Evolutionary conservation across 2,113 vertebrate genomes (phyloP), one percentile per base, ranked within the genome.

Genomic region (Lophochroa leadbeateri): DNA sequence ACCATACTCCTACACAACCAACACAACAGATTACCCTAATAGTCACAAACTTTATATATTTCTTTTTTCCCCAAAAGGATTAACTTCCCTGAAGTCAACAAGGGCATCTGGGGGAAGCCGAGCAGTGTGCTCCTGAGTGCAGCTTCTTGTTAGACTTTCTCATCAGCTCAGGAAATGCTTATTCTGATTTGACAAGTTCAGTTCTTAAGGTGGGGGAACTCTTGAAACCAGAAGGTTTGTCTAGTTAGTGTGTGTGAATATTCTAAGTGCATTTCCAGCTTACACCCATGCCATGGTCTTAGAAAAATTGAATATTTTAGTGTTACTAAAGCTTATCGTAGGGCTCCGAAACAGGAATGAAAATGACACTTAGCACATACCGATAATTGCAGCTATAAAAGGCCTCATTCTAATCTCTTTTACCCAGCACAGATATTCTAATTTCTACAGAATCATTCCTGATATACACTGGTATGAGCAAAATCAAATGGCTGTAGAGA

Each of bases 321-420:
- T 79, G 82, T 46, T 92, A 94, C 58, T 82, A 52, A 85, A 77
- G 11, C 19, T 83, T 90, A 53, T 53, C 28, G 25, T 11, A 84
- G 28, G 11, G 13, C 17, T 90, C 24, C 28, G 69, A 84, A 90
- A 60, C 11, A 47, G 39, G 14, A 76, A 52, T 47, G 27, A 79
- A 87, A 67, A 78, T 82, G 2, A 63, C 23, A 29, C 24, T 43
- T 71, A 58, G 49, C 4, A 57, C 24, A 87, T 55, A 23, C 24
- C 57, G 41, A 18, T 35, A 69, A 69, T 9, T 3, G 3, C 3
- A 5, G 29, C 17, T 87, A 19, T 63, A 18, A 67, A 89, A 70
- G 17, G 17, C 46, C n/a, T 86, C 12, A 57, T 71, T 39, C 65
- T 71, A n/a, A 35, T 82, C 10, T 46, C 28, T 82, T 58, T 64